Evolutionary conservation across 2,888 invertebrate genomes (phyloP).

Genomic region (Agrochola lota): DNA sequence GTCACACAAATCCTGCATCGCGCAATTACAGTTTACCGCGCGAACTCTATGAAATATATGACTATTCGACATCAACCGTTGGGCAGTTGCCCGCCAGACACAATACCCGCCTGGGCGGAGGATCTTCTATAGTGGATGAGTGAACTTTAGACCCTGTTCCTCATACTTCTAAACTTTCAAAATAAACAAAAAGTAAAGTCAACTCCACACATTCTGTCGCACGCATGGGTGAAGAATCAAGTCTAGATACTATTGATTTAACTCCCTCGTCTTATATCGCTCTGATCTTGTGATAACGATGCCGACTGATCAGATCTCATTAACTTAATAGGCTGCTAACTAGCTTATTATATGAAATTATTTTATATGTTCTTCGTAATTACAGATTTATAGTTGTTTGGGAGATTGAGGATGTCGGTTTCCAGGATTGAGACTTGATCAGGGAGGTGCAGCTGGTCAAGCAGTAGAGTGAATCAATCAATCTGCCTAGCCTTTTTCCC

Average conservation of each 20-base stretch:
- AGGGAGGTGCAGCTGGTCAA: not conserved
- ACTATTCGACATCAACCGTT: too few relatives aligned
- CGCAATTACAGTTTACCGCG: too few relatives aligned
- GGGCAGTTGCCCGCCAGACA: too few relatives aligned
- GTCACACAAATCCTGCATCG: too few relatives aligned
- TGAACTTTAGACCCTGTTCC: too few relatives aligned
- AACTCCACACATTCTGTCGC: constrained; percentile 29
- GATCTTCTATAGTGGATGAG: too few relatives aligned
- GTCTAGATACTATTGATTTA: constrained; percentile 75
- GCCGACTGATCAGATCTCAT: constrained; percentile 71
- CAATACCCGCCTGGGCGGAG: too few relatives aligned
- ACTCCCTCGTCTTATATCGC: constrained; percentile 66
- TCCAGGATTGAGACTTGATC: not conserved
- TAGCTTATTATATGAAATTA: constrained; percentile 47
- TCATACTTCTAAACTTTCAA: too few relatives aligned
- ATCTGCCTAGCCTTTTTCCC: too few relatives aligned
- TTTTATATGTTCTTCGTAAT: constrained; percentile 42
- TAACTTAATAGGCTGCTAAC: constrained; percentile 69
- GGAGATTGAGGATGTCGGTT: not conserved
- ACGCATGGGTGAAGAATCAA: constrained; percentile 49
- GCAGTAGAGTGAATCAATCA: too few relatives aligned
- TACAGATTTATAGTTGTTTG: constrained; percentile 14
- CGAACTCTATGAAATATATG: too few relatives aligned
- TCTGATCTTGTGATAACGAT: constrained; percentile 68
- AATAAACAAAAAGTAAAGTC: not conserved